Evolutionary conservation across 2,888 invertebrate species (phyloP).

Genomic region (Chaetoderma sp.): DNA sequence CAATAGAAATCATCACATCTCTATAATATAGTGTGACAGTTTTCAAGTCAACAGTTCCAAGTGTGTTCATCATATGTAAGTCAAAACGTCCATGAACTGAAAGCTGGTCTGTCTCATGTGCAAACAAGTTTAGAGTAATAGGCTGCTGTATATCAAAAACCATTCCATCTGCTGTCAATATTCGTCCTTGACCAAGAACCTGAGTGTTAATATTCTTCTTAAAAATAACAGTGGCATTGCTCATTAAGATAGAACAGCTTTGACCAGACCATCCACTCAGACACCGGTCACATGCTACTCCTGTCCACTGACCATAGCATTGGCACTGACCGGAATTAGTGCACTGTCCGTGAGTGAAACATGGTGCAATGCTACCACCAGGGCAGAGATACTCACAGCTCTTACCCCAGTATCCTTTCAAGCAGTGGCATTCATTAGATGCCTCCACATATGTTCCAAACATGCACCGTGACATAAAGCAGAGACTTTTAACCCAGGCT

Average conservation of each 20-base stretch:
- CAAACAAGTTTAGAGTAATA: constrained; percentile 35
- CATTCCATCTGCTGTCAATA: constrained; percentile 47
- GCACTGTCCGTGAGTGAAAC: constrained; percentile 44
- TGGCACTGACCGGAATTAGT: constrained; percentile 41
- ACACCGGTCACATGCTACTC: constrained; percentile 41
- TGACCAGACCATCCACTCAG: constrained; percentile 41
- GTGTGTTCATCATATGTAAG: neutral
- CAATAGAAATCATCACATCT: neutral
- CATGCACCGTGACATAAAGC: constrained; percentile 37
- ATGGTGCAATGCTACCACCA: constrained; percentile 42
- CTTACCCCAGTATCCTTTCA: constrained; percentile 49
- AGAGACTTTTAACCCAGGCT: constrained; percentile 42
- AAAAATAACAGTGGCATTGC: neutral
- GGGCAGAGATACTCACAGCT: constrained; percentile 45
- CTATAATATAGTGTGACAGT: neutral
- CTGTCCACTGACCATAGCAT: constrained; percentile 44
- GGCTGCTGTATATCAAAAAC: constrained; percentile 34
- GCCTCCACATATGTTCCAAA: constrained; percentile 37
- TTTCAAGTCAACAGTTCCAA: neutral
- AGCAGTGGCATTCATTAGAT: constrained; percentile 38
- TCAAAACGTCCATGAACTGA: constrained; percentile 16
- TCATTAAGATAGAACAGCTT: constrained; percentile 41
- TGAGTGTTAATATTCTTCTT: constrained; percentile 36
- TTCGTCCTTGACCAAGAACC: constrained; percentile 39
- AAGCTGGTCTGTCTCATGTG: constrained; percentile 2